phyloP scores from a whole-genome alignment of 2,888 invertebrate species.

The Morpho deidamia region DNA sequence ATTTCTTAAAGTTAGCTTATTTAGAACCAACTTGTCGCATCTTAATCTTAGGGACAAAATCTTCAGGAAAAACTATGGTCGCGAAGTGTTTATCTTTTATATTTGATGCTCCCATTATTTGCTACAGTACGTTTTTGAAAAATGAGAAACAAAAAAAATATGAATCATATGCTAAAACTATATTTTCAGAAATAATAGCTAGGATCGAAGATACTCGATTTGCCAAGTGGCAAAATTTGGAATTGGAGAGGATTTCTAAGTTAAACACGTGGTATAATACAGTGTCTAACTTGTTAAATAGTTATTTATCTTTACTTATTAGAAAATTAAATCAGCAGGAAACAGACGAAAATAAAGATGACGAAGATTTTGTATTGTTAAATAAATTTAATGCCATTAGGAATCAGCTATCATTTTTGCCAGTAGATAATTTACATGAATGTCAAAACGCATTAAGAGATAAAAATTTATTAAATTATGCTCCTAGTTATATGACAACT shows the following conservation, averaged over 20 bases:
- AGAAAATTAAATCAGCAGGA: conserved; percentile 19
- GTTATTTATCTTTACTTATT: conserved; percentile 38
- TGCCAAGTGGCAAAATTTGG: conserved; percentile 50
- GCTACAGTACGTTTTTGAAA: conserved; percentile 41
- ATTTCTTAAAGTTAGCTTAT: conserved; percentile 75
- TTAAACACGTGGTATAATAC: conserved; percentile 56
- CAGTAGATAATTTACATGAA: conserved; percentile 43
- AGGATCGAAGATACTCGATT: conserved; percentile 56
- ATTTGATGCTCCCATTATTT: conserved; percentile 67
- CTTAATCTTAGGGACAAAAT: conserved; percentile 79
- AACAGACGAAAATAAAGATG: conserved; percentile 13
- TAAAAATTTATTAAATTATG: conserved; percentile 41
- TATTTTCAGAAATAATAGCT: conserved; percentile 59
- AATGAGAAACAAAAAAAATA: conserved; percentile 45
- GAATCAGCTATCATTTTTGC: conserved; percentile 38
- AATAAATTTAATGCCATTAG: conserved; percentile 30
- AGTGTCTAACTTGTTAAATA: conserved; percentile 29
- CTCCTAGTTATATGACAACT: conserved; percentile 49
- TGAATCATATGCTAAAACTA: conserved; percentile 41
- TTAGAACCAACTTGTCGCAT: conserved; percentile 79
- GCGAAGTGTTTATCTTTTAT: conserved; percentile 74
- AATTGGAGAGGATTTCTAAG: conserved; percentile 46
- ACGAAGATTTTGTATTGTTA: conserved; percentile 20
- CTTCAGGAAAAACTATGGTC: conserved; percentile 79
- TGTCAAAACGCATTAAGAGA: conserved; percentile 38